phyloP scores from a whole-genome alignment of 2,888 invertebrate genomes.

The Azorinus chamasolen region DNA sequence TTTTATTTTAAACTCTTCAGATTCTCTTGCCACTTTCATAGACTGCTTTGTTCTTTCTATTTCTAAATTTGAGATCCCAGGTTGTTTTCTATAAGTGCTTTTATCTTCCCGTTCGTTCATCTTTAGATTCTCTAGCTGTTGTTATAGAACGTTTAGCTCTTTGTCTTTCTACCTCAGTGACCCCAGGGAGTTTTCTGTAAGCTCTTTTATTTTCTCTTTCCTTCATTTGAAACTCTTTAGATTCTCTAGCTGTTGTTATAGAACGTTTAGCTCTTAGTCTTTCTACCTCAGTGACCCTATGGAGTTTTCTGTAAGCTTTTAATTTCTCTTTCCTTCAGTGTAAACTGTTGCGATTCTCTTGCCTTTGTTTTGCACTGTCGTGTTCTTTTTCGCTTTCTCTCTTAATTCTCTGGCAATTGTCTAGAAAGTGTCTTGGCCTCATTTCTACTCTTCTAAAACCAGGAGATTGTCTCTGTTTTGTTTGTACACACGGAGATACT shows the following conservation, averaged over 20 bases:
- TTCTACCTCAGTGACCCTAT: not conserved
- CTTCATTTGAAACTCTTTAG: conserved; percentile 6
- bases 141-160: not conserved
- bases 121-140: not conserved
- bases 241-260: conserved; percentile 6
- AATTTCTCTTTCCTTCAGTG: too few species aligned
- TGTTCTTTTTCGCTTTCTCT: not conserved
- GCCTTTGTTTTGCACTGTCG: too few species aligned
- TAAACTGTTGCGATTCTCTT: too few species aligned
- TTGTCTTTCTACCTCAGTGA: not conserved
- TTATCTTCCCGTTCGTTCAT: not conserved
- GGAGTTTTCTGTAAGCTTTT: too few species aligned
- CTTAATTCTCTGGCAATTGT: not conserved
- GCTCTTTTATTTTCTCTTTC: not conserved
- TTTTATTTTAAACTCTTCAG: conserved; percentile 5
- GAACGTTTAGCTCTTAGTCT: not conserved
- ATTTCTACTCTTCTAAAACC: too few species aligned
- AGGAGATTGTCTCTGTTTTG: conserved; percentile 8
- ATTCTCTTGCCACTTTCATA: not conserved
- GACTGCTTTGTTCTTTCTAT: too few species aligned
- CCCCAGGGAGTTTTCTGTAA: too few species aligned
- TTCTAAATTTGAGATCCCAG: not conserved
- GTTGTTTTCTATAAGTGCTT: not conserved
- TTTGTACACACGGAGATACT: not conserved
- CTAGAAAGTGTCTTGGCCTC: not conserved